A percentile compares a stretch with the other conserved stretches of the same genome.
Conservation (phyloP, 2,888 invertebrate genomes). For the Rhingia rostrata region DNA sequence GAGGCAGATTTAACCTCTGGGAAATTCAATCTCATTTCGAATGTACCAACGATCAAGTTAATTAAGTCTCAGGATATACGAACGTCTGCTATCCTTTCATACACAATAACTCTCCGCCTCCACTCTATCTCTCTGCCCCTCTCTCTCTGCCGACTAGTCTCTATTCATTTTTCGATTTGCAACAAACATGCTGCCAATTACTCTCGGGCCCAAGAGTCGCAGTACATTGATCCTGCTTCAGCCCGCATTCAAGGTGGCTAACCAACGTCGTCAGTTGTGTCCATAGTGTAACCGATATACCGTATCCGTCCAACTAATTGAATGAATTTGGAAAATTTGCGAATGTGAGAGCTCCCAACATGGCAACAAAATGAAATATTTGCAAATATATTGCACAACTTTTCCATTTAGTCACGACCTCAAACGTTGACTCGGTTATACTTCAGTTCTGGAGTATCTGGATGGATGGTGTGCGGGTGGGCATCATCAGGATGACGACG, state of each 20-base stretch:
- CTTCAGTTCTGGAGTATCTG: neutral
- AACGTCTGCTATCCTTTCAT: constrained; percentile 1
- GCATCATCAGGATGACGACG: neutral
- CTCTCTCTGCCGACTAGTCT: constrained; percentile 12
- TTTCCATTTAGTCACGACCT: constrained; percentile 4
- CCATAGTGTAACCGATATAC: neutral
- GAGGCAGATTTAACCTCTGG: constrained; percentile 16
- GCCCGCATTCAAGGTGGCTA: neutral
- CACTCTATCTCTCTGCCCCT: neutral
- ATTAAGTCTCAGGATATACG: neutral
- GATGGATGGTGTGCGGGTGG: neutral
- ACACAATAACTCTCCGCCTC: constrained; percentile 8
- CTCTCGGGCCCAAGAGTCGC: neutral
- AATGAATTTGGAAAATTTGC: constrained; percentile 33
- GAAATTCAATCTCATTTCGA: constrained; percentile 16
- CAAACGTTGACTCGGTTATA: constrained; percentile 32
- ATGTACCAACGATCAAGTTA: constrained; percentile 18
- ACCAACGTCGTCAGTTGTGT: constrained; percentile 3
- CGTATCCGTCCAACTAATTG: constrained; percentile 32
- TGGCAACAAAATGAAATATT: constrained; percentile 12
- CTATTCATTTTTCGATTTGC: constrained; percentile 41
- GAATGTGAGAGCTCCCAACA: neutral
- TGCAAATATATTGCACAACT: constrained; percentile 28
- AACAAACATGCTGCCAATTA: constrained; percentile 23
- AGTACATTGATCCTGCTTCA: neutral